Base-by-base conservation (phyloP, 2,888 invertebrate species). In the Melieria crassipennis region DNA sequence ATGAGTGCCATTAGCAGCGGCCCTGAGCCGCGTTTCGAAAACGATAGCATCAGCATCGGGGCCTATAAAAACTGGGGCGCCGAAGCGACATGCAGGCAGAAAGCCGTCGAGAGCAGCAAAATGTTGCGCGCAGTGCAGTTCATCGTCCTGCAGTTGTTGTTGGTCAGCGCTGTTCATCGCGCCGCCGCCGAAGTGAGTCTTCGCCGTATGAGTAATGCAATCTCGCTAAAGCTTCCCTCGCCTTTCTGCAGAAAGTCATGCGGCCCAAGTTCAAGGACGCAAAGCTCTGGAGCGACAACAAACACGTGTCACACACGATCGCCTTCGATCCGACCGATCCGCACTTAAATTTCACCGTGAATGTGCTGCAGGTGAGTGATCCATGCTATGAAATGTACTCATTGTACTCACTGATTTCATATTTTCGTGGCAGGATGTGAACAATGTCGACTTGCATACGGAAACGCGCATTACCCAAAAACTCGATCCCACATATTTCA, bases 261-360 rank as follows among this genome's bases (percentile, higher is more conserved):
- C 80, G 84, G 4, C 84, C 85, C 48, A 83, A 81, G 71, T 81
- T 84, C 47, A 84, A 83, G 50, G 82, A 82, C 0, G 75, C 79
- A 4, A 81, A 81, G 13, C n/a, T 81, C 0, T 85, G 85, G 86
- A 83, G 81, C 70, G 85, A 85, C 43, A 83, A 84, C 46, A 80
- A 79, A 58, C 72, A 78, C 58, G 60, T 84, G 1, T 79, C 78
- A 45, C 85, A 83, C 71, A 77, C 78, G 43, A 73, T 84, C 4
- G 74, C 77, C n/a, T 80, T 81, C 56, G 85, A 85, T 70, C 64
- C 75, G 52, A 67, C 66, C 4, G 85, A 83, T 77, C 85, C 86
- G 0, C 84, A 85, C 69, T 65, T 85, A 16, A 86, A 85, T 73
- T 76, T 82, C n/a, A 80, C 82, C 0, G 67, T 83, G 30, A 79